phyloP scores from a whole-genome alignment of 2,113 vertebrate species.

The Phrynocephalus versicolor region DNA sequence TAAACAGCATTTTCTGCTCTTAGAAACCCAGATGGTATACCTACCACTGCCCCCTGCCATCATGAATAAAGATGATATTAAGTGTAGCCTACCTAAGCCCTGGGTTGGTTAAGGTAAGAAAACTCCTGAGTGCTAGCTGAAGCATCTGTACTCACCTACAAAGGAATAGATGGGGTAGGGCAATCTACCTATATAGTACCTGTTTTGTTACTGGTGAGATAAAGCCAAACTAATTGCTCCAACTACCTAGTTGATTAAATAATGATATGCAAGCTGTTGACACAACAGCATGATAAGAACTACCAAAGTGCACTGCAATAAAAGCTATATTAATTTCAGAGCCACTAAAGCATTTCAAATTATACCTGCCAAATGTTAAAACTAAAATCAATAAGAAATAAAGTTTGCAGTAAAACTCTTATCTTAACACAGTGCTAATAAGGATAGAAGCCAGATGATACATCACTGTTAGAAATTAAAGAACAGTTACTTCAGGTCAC shows the following conservation, averaged over 20 bases:
- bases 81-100: background rate
- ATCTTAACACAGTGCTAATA: background rate
- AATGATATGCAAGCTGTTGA: background rate
- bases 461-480: background rate
- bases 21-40: background rate
- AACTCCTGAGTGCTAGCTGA: background rate
- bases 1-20: background rate
- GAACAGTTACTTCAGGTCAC: background rate
- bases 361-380: background rate
- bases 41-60: background rate
- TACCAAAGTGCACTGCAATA: background rate
- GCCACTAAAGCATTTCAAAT: background rate
- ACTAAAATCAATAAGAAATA: background rate
- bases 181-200: background rate
- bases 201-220: background rate
- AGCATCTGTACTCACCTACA: background rate
- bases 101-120: background rate
- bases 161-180: background rate
- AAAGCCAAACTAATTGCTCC: background rate
- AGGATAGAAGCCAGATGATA: background rate
- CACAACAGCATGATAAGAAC: rapidly evolving
- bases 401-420: rapidly evolving
- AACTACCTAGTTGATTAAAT: background rate
- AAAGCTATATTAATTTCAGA: background rate
- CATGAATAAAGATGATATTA: background rate